Evolutionary conservation across 2,888 invertebrate genomes (phyloP).

Genomic region (Melanophora roralis): DNA sequence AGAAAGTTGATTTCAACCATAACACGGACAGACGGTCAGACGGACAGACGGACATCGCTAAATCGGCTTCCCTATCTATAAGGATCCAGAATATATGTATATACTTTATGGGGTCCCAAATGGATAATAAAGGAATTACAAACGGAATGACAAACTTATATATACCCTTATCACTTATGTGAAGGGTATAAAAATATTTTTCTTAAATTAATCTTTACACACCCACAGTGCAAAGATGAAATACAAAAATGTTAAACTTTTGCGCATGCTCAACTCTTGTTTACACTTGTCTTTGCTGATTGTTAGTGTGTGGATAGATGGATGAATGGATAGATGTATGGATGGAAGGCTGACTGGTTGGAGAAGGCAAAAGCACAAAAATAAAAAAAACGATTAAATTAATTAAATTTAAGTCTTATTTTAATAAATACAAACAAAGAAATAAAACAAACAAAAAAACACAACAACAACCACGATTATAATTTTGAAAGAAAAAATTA

Average conservation of each 20-base stretch:
- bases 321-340: too few relatives aligned
- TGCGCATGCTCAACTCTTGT: constrained; percentile 18
- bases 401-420: constrained; percentile 44
- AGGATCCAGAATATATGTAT: too few relatives aligned
- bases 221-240: constrained; percentile 12
- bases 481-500: constrained; percentile 11
- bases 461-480: constrained; percentile 10
- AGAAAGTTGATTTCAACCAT: too few relatives aligned
- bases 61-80: too few relatives aligned
- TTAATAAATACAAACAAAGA: constrained; percentile 36
- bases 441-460: constrained; percentile 15
- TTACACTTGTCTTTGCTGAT: constrained; percentile 23
- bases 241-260: constrained; percentile 4
- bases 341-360: background rate
- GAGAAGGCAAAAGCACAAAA: constrained; percentile 22
- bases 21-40: too few relatives aligned
- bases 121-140: too few relatives aligned
- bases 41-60: too few relatives aligned
- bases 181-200: too few relatives aligned
- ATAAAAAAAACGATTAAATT: constrained; percentile 34
- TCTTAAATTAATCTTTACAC: too few relatives aligned
- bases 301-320: background rate
- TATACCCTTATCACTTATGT: too few relatives aligned
- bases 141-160: too few relatives aligned
- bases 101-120: too few relatives aligned